Base-by-base conservation (phyloP, 2,113 vertebrate genomes). In the Gallinago undulata region DNA sequence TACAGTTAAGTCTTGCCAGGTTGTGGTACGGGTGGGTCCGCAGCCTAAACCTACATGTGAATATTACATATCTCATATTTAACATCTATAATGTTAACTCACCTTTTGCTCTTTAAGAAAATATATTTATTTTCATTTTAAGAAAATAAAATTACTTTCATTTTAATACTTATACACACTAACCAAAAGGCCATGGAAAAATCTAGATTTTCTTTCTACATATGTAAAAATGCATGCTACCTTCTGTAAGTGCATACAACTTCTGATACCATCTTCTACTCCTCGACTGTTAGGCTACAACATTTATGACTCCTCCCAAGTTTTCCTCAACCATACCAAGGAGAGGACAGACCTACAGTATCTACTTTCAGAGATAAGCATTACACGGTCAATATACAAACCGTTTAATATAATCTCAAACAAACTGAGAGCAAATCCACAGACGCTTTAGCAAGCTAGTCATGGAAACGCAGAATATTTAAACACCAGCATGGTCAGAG, bases 401-500 rank as follows among this genome's bases (percentile, higher is more conserved):
- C 6, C 24, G 11, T 11, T 55, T 30, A 55, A 48, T 21, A 9
- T 12, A 41, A 66, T 56, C 33, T 28, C n/a, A 37, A 67, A 51
- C 80, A 62, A 82, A 57, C 53, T 62, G 50, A 74, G 87, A 79
- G 18, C 19, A 85, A 90, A 84, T 56, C 39, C n/a, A 63, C 7
- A 67, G 79, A 64, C 13, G 77, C 75, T 90, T 84, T 48, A 84
- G 8, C 31, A 68, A 75, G 45, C 30, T 48, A 87, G 51, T 37
- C 9, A 45, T 0, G 3, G 72, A 87, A 90, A 86, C 19, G 47
- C 2, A 8, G 56, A 48, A 25, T 39, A 74, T 1, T 53, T 69
- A 39, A 85, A 85, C 22, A 89, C n/a, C 92, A 91, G 95, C 86
- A 96, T 48, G 76, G 66, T 31, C 69, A 87, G 73, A 89, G 96